Percentiles rank a stretch among this genome's conserved stretches.
phyloP scores from a whole-genome alignment of 2,113 vertebrate species.

The Alectura lathami region DNA sequence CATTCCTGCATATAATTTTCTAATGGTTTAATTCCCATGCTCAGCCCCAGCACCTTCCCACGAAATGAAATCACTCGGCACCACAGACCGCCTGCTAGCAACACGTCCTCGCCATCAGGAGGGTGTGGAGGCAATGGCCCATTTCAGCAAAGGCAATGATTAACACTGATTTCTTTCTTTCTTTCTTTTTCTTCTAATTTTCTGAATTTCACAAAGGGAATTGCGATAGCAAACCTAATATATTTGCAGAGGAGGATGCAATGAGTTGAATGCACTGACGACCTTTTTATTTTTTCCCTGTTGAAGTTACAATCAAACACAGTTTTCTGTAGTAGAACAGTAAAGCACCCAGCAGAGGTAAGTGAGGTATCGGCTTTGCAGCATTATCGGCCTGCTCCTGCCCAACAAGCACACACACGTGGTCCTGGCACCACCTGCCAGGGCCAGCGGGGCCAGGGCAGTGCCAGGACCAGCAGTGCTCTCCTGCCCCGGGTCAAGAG shows the following conservation, averaged over 20 bases:
- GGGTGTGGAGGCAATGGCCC: constrained; percentile 43
- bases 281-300: background rate
- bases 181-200: constrained; percentile 2
- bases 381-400: constrained; percentile 55
- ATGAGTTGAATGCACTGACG: constrained; percentile 33
- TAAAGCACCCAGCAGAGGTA: constrained; percentile 69
- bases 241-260: constrained; percentile 59
- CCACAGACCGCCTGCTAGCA: background rate
- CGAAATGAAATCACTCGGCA: constrained; percentile 46
- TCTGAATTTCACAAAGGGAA: constrained; percentile 58
- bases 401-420: background rate
- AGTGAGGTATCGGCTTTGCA: constrained; percentile 75
- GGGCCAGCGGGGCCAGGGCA: constrained; percentile 63
- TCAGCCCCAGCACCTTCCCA: constrained; percentile 57
- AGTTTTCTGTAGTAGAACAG: constrained; percentile 60
- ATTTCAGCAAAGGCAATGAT: constrained; percentile 68
- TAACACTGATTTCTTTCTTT: constrained; percentile 17
- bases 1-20: constrained; percentile 54
- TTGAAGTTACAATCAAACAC: constrained; percentile 58
- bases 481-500: constrained; percentile 80
- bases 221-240: constrained; percentile 31
- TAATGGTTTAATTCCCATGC: constrained; percentile 58
- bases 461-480: constrained; percentile 77
- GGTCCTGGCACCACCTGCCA: constrained; percentile 8
- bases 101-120: background rate